Percentiles rank a stretch among this genome's conserved stretches.
phyloP scores from a whole-genome alignment of 2,113 vertebrate species.

The Bubo blakistoni region DNA sequence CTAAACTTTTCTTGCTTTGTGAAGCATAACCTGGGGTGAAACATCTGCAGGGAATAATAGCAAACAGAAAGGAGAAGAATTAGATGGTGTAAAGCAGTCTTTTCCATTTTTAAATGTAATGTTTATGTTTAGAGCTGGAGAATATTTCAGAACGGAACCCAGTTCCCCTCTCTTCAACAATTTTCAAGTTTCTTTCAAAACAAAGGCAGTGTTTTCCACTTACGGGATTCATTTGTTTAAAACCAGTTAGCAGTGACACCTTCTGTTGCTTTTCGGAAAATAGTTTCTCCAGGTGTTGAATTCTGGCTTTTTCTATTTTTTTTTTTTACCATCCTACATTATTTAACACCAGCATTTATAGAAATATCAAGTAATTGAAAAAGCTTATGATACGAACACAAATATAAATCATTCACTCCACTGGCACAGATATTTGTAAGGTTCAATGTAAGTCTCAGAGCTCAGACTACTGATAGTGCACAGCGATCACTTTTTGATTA shows the following conservation, averaged over 20 bases:
- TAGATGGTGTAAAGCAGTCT: background rate
- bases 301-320: background rate
- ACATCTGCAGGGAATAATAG: background rate
- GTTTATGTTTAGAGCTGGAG: background rate
- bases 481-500: background rate
- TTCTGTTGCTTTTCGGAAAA: conserved; percentile 65
- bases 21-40: background rate
- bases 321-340: background rate
- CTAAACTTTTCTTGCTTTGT: background rate
- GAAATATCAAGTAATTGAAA: background rate
- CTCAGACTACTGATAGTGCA: background rate
- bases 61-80: background rate
- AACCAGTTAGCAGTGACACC: conserved; percentile 62
- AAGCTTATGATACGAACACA: background rate
- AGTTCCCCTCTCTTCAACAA: background rate
- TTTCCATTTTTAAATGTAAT: background rate
- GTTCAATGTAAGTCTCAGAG: background rate
- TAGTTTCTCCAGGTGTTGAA: conserved; percentile 9
- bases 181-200: conserved; percentile 13
- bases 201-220: conserved; percentile 20
- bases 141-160: background rate
- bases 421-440: background rate
- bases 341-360: background rate
- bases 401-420: background rate
- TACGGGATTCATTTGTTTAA: conserved; percentile 14